Evolutionary conservation across 2,113 vertebrate genomes (phyloP).

Genomic region (Eurystomus gularis): DNA sequence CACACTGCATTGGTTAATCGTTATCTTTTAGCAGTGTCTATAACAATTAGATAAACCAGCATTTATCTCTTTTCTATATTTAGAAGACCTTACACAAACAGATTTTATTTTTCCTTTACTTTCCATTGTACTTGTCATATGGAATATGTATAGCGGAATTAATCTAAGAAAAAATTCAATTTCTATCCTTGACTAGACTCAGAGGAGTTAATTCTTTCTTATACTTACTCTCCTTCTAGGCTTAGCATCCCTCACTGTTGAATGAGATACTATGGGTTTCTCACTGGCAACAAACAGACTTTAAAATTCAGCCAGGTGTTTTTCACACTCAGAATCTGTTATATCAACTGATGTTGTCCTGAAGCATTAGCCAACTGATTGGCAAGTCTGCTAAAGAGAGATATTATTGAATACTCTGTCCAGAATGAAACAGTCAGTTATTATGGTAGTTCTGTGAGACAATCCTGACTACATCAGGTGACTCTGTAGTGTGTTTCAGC

Average conservation of each 20-base stretch:
- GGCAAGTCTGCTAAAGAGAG: not conserved
- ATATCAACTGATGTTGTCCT: not conserved
- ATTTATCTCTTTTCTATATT: slow-evolving; percentile 27
- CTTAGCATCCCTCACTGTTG: not conserved
- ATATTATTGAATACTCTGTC: not conserved
- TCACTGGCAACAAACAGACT: not conserved
- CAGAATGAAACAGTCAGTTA: not conserved
- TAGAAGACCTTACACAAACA: slow-evolving; percentile 6
- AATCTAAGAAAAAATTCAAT: not conserved
- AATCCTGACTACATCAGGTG: not conserved
- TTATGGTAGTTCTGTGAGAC: not conserved
- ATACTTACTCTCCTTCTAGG: not conserved
- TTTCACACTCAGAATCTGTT: not conserved
- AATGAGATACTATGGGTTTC: not conserved
- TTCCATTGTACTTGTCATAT: not conserved
- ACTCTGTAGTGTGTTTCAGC: not conserved
- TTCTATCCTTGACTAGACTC: not conserved
- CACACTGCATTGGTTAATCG: slow-evolving; percentile 33
- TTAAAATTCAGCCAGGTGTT: slow-evolving; percentile 10
- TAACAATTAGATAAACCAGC: slow-evolving; percentile 44
- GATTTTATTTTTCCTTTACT: slow-evolving; percentile 25
- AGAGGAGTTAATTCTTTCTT: not conserved
- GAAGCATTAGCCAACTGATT: not conserved
- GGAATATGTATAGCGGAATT: not conserved
- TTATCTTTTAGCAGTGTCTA: slow-evolving; percentile 41